A percentile compares a stretch with the other conserved stretches of the same genome.
Conservation (phyloP, 2,797 vertebrate genomes). For the Coccyzus lansbergi region DNA sequence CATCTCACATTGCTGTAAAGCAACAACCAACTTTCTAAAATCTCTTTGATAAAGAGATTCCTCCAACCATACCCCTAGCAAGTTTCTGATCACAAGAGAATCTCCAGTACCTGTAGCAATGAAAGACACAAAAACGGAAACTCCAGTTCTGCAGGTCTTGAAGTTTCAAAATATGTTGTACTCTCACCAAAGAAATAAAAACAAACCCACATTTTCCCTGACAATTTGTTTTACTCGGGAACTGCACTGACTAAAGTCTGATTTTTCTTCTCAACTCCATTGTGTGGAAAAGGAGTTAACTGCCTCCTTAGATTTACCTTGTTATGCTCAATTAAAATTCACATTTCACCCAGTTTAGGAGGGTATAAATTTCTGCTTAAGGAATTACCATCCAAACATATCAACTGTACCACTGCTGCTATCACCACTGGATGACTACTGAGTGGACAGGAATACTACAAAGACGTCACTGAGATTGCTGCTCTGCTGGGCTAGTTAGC, state of each 20-base stretch:
- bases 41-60: not conserved
- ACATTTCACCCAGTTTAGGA: not conserved
- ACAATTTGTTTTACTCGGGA: not conserved
- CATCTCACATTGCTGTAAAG: not conserved
- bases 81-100: not conserved
- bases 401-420: not conserved
- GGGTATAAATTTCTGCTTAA: not conserved
- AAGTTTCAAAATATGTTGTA: not conserved
- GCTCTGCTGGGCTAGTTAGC: not conserved
- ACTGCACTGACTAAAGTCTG: not conserved
- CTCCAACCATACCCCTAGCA: not conserved
- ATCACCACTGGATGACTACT: not conserved
- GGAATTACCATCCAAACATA: not conserved
- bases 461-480: not conserved
- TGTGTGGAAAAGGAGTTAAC: not conserved
- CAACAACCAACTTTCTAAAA: not conserved
- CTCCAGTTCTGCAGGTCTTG: not conserved
- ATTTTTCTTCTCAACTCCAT: not conserved
- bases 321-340: not conserved
- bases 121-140: not conserved
- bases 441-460: not conserved
- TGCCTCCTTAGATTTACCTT: not conserved
- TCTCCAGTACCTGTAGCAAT: not conserved
- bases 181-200: not conserved
- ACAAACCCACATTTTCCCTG: not conserved